A percentile compares a stretch with the other conserved stretches of the same genome.
These are phyloP conservation scores for Momotus momota DNA, from an alignment of 2,797 vertebrate species.

Conservation along the genomic window DNA sequence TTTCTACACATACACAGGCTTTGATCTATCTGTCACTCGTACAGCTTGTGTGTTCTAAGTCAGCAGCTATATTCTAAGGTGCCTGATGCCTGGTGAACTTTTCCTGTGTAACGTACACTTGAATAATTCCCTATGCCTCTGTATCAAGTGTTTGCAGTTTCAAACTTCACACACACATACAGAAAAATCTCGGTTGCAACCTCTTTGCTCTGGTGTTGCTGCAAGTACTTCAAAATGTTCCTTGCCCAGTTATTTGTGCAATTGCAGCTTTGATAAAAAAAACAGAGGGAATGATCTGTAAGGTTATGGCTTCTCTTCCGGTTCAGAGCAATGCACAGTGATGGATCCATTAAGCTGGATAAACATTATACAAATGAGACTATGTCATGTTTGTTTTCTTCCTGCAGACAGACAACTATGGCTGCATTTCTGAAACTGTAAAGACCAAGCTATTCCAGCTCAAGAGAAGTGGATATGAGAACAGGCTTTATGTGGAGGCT, in stretches of 20 bases:
- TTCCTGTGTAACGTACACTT: background rate
- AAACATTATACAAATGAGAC: background rate
- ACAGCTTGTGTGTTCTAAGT: background rate
- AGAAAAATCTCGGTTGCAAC: background rate
- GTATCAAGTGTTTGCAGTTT: background rate
- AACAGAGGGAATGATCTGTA: background rate
- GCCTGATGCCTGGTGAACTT: background rate
- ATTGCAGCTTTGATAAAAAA: background rate
- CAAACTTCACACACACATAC: background rate
- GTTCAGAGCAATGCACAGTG: background rate
- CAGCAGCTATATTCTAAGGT: background rate
- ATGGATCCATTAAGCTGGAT: background rate
- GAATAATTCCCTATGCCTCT: background rate
- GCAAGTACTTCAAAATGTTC: background rate
- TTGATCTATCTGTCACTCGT: background rate
- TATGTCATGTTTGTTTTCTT: background rate
- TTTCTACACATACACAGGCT: background rate
- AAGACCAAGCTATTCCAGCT: slow-evolving; percentile 77
- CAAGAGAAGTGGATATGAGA: slow-evolving; percentile 67
- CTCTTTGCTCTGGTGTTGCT: background rate
- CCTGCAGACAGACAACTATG: slow-evolving; percentile 69
- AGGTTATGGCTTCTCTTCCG: background rate
- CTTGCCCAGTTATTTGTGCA: background rate
- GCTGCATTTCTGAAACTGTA: slow-evolving; percentile 72
- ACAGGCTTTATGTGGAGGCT: slow-evolving; percentile 67